Percentiles rank a stretch among this genome's conserved stretches.
These are phyloP conservation scores for Perccottus glenii DNA, from an alignment of 2,113 vertebrate genomes.

Conservation along the genomic window DNA sequence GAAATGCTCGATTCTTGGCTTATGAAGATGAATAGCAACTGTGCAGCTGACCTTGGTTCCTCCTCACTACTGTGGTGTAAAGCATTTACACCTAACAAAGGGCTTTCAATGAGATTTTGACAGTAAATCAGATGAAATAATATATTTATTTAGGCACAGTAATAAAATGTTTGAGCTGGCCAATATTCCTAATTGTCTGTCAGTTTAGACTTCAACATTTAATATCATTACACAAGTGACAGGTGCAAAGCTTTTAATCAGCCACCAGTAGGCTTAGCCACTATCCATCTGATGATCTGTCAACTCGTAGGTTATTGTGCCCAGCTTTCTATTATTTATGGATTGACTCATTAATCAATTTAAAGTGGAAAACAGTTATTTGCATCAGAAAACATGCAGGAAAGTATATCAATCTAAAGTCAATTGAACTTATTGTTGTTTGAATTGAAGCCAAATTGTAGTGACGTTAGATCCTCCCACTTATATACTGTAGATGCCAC, in stretches of 20 bases:
- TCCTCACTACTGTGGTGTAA: slow-evolving; percentile 18
- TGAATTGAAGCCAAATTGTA: no score
- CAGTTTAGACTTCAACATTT: slow-evolving; percentile 63
- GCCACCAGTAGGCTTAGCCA: slow-evolving; percentile 55
- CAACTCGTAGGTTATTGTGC: slow-evolving; percentile 51
- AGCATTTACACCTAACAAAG: slow-evolving; percentile 17
- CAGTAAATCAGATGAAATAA: neutral
- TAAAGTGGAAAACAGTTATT: neutral
- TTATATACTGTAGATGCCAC: no score
- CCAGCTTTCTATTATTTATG: slow-evolving; percentile 44
- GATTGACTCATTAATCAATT: slow-evolving; percentile 21
- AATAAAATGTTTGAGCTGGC: slow-evolving; percentile 20
- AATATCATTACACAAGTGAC: slow-evolving; percentile 74
- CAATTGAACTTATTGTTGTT: no score
- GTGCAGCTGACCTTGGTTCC: slow-evolving; percentile 14
- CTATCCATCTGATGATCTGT: slow-evolving; percentile 58
- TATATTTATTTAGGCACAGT: neutral
- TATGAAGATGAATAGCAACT: slow-evolving; percentile 13
- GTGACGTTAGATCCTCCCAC: no score
- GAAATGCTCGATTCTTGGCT: slow-evolving; percentile 8
- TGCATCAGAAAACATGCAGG: neutral
- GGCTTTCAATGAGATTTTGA: slow-evolving; percentile 5
- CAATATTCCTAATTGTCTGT: slow-evolving; percentile 68
- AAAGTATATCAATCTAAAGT: no score
- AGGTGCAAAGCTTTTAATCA: slow-evolving; percentile 78